Base-by-base conservation (phyloP, 2,888 invertebrate genomes). In the Stictocephala bisonia region DNA sequence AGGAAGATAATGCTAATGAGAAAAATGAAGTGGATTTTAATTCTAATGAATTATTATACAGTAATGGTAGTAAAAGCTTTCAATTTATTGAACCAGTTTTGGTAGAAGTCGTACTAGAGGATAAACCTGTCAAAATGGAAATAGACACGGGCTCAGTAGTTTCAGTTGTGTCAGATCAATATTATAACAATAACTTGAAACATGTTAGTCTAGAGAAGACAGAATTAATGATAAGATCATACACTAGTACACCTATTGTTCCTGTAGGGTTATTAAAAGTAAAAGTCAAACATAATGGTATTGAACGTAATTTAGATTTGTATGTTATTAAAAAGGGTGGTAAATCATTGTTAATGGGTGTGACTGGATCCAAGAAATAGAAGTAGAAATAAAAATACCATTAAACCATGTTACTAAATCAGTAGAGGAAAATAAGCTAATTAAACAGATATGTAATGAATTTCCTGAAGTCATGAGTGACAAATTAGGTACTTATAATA, bases 401-500 rank as follows among this genome's bases (percentile, higher is more conserved):
- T 31, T 29, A 7, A 31, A 9, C n/a, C 20, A 58, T 26, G 27
- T 29, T 18, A n/a, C 29, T 29, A 29, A 58, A 20, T 2, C 18
- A 7, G 31, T n/a, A 15, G 18, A 6, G 9, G 15, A 29, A 29
- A 58, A 11, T 58, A 15, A 58, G 20, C 26, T 18, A 15, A 31
- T 7, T 3, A 69, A 51, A n/a, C 15, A 29, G n/a, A 6, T 35
- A 29, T 13, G 27, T 53, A 13, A 29, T 31, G 29, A 71, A 13
- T 74, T 48, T 60, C 68, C 69, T 29, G 70, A 73, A 60, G 74
- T 71, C 3, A 67, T 74, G 53, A 26, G n/a, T 26, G 53, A 64
- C 0, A 66, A 40, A 22, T 44, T 72, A 22, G 74, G 74, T 27
- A 13, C 15, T 11, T 72, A 29, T 18, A 71, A 71, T 13, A 50